Evolutionary conservation across 2,888 invertebrate species (phyloP).

Genomic region (Smittia sp.): DNA sequence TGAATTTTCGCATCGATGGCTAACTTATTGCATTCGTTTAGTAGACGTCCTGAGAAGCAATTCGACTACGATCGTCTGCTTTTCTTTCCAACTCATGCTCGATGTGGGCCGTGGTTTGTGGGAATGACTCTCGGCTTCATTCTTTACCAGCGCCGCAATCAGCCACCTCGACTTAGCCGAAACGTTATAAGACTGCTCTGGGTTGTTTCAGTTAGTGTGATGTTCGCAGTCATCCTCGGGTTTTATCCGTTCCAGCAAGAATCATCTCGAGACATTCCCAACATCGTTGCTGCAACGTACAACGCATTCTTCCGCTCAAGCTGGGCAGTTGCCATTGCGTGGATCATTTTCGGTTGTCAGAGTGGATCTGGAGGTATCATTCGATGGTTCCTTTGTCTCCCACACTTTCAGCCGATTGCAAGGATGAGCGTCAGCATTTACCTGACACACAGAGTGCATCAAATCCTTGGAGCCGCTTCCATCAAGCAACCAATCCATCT

Average conservation of each 20-base stretch:
- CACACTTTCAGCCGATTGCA: not conserved
- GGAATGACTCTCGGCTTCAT: not conserved
- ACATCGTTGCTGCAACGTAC: not conserved
- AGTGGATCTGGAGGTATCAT: conserved; percentile 2
- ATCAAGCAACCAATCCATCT: not conserved
- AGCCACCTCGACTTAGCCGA: not conserved
- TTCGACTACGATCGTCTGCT: not conserved
- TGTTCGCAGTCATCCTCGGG: not conserved
- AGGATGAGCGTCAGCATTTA: conserved; percentile 19
- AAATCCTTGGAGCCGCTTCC: not conserved
- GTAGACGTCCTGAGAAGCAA: not conserved
- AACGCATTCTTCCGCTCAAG: not conserved
- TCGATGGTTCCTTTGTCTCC: not conserved
- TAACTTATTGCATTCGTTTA: not conserved
- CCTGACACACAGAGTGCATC: not conserved
- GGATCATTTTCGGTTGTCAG: conserved; percentile 14
- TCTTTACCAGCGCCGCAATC: not conserved
- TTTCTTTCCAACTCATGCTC: conserved; percentile 14
- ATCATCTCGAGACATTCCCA: not conserved
- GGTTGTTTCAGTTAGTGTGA: not conserved
- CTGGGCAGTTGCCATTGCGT: not conserved
- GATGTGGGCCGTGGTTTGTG: not conserved
- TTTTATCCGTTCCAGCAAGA: conserved; percentile 20
- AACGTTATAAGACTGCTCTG: not conserved
- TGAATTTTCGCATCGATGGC: too few relatives aligned